phyloP scores from a whole-genome alignment of 2,113 vertebrate genomes.

The Dasypus novemcinctus region DNA sequence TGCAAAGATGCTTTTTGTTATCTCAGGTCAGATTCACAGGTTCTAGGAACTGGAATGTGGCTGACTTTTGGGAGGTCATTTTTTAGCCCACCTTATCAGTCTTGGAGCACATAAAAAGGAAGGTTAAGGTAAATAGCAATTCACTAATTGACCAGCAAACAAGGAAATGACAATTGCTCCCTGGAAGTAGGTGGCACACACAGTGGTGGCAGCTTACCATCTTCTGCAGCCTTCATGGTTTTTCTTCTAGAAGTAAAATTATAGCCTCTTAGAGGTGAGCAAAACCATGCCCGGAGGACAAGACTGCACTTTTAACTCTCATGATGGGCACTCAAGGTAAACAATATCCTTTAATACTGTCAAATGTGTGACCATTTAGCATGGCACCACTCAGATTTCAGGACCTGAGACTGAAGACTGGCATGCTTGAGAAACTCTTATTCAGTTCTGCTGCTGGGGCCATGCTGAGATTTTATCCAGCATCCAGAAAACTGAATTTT shows the following conservation, averaged over 20 bases:
- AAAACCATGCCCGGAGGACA: background rate
- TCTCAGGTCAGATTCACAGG: background rate
- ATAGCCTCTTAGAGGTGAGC: background rate
- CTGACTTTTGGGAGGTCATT: background rate
- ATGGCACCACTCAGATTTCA: background rate
- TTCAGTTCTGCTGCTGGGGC: background rate
- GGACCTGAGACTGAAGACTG: background rate
- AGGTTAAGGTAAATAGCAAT: background rate
- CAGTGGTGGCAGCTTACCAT: accelerated
- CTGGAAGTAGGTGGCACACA: background rate
- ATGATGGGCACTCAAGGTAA: too few relatives aligned
- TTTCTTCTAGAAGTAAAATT: background rate
- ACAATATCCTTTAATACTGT: background rate
- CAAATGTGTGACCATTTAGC: background rate
- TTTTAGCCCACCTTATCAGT: background rate
- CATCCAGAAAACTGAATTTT: background rate
- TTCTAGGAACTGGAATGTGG: too few relatives aligned
- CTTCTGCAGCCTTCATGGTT: background rate
- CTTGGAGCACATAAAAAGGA: background rate
- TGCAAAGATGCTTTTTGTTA: background rate
- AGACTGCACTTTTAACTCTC: background rate
- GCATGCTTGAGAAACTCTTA: background rate
- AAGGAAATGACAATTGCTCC: accelerated
- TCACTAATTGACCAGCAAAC: background rate
- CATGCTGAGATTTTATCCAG: background rate